Conservation (phyloP, 1,140 invertebrate genomes). For the Lucilia sericata region DNA sequence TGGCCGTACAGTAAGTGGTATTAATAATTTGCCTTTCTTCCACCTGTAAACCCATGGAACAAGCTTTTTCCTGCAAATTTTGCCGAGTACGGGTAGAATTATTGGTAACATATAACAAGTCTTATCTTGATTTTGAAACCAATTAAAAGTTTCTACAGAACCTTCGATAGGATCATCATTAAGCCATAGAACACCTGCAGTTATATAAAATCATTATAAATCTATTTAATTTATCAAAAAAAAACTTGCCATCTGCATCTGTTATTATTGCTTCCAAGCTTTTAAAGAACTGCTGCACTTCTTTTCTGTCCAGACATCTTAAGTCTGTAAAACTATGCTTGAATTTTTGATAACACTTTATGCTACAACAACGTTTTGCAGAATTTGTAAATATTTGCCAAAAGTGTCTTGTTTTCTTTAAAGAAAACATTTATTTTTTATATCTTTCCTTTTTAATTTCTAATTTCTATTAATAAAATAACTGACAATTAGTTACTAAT, state of each 20-base stretch:
- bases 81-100: slow-evolving; percentile 90
- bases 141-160: slow-evolving; percentile 79
- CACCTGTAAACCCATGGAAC: slow-evolving; percentile 80
- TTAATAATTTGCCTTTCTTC: slow-evolving; percentile 83
- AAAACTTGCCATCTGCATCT: not conserved
- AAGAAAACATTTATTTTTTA: too few relatives aligned
- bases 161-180: slow-evolving; percentile 77
- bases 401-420: too few relatives aligned
- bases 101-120: slow-evolving; percentile 91
- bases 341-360: not conserved
- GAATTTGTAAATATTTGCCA: too few relatives aligned
- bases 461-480: too few relatives aligned
- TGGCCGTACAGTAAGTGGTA: slow-evolving; percentile 85
- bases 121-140: slow-evolving; percentile 81
- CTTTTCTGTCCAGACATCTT: not conserved
- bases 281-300: not conserved
- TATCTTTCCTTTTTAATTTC: too few relatives aligned
- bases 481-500: too few relatives aligned
- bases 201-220: slow-evolving; percentile 11
- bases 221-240: not conserved
- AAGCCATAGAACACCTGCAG: slow-evolving; percentile 89
- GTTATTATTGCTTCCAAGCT: not conserved
- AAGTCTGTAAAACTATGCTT: not conserved
- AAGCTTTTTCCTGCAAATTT: slow-evolving; percentile 83
- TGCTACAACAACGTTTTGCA: too few relatives aligned